Evolutionary conservation across 2,888 invertebrate genomes (phyloP).

Genomic region (Tigriopus californicus): DNA sequence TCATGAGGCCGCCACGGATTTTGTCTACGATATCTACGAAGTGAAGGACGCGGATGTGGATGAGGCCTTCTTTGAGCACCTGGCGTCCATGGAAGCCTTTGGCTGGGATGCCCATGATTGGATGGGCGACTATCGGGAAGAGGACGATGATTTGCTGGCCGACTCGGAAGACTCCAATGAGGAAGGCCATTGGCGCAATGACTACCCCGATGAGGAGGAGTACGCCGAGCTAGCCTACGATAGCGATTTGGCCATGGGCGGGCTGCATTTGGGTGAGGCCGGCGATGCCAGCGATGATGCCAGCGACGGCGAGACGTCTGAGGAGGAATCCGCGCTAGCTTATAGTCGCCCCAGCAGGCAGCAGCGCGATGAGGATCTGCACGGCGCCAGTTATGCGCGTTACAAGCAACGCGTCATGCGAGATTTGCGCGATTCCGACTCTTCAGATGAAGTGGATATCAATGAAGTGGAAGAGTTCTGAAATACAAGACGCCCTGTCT

Average conservation of each 20-base stretch:
- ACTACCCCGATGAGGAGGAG: slow-evolving; percentile 1
- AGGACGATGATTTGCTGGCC: slow-evolving; percentile 15
- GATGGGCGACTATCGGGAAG: slow-evolving; percentile 17
- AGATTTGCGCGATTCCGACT: background rate
- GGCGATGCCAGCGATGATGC: background rate
- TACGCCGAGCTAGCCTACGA: background rate
- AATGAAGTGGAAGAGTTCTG: background rate
- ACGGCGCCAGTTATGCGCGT: background rate
- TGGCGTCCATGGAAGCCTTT: slow-evolving; percentile 7
- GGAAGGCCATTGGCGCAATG: slow-evolving; percentile 16
- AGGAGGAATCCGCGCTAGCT: background rate
- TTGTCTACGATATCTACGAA: background rate
- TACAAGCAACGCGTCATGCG: background rate
- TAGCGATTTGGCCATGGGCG: background rate
- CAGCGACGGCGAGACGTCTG: background rate
- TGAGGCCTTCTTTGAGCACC: background rate
- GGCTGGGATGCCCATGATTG: slow-evolving; percentile 17
- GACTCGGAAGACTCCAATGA: slow-evolving; percentile 16
- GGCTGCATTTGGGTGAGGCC: background rate
- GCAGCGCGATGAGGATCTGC: background rate
- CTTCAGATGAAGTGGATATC: background rate
- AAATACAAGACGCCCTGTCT: background rate
- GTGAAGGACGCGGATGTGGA: background rate
- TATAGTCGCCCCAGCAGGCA: background rate
- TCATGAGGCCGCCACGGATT: background rate